Percentiles rank a stretch among this genome's conserved stretches.
These are phyloP conservation scores for Adelosebastes latens DNA, from an alignment of 2,797 vertebrate species.

Conservation along the genomic window DNA sequence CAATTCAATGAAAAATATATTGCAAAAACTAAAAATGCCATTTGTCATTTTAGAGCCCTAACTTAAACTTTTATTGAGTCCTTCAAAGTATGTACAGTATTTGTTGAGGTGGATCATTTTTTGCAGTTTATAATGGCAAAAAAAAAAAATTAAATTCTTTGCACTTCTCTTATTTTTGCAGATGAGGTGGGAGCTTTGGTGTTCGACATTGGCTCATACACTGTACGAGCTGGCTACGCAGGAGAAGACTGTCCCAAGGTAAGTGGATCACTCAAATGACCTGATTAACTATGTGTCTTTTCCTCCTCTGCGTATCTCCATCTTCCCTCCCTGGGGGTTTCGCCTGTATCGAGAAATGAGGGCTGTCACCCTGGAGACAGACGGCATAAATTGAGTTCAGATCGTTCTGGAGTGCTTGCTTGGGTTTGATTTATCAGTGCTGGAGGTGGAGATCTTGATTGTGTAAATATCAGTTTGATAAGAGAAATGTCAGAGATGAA, in stretches of 20 bases:
- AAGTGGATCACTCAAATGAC: conserved; percentile 65
- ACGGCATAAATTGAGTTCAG: conserved; percentile 57
- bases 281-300: conserved; percentile 67
- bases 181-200: conserved; percentile 99
- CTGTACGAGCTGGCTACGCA: conserved; percentile 97
- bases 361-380: conserved; percentile 64
- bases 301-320: conserved; percentile 54
- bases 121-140: not conserved
- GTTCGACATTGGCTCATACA: conserved; percentile 98
- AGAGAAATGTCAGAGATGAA: not conserved
- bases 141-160: not conserved
- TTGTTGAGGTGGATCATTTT: not conserved
- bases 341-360: conserved; percentile 66
- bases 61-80: not conserved
- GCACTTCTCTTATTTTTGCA: conserved; percentile 64
- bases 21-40: not conserved
- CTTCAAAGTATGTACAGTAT: not conserved
- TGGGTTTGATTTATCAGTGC: conserved; percentile 21
- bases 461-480: conserved; percentile 13
- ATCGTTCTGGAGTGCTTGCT: conserved; percentile 45
- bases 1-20: not conserved
- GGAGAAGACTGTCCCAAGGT: conserved; percentile 99
- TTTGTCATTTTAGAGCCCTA: not conserved
- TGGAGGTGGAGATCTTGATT: conserved; percentile 2
- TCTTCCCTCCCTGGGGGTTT: conserved; percentile 31